Evolutionary conservation across 2,888 invertebrate species (phyloP).

Genomic region (Spatulosminthurus flaviceps): DNA sequence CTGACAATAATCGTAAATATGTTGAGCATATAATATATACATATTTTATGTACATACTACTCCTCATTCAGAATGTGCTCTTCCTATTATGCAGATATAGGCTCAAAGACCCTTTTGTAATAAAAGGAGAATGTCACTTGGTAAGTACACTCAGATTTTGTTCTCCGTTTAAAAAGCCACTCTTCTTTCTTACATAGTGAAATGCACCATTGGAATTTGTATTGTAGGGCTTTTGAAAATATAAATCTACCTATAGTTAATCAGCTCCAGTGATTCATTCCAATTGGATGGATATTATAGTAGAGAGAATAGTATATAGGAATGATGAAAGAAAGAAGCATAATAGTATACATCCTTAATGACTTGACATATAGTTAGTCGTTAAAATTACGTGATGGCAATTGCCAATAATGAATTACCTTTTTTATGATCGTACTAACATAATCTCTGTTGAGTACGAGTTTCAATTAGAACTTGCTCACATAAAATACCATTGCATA

Average conservation of each 20-base stretch:
- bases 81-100: too few species aligned
- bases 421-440: constrained; percentile 12
- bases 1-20: background rate
- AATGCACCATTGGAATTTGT: background rate
- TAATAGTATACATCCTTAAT: background rate
- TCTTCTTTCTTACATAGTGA: too few species aligned
- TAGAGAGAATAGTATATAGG: background rate
- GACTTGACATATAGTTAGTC: background rate
- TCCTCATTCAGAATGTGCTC: too few species aligned
- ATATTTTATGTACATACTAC: too few species aligned
- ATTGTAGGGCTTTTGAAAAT: background rate
- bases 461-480: background rate
- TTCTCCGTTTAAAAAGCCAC: too few species aligned
- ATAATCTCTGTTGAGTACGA: background rate
- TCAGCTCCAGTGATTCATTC: constrained; percentile 18
- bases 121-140: too few species aligned
- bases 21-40: too few species aligned
- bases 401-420: constrained; percentile 4
- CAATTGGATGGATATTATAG: background rate
- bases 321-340: background rate
- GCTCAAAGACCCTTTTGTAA: too few species aligned
- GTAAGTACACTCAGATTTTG: too few species aligned
- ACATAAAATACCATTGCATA: background rate
- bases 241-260: too few species aligned
- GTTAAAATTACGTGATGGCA: constrained; percentile 14